A percentile compares a stretch with the other conserved stretches of the same genome.
These are phyloP conservation scores for Drosophila bocqueti DNA, from an alignment of 1,140 invertebrate species.

Conservation along the genomic window DNA sequence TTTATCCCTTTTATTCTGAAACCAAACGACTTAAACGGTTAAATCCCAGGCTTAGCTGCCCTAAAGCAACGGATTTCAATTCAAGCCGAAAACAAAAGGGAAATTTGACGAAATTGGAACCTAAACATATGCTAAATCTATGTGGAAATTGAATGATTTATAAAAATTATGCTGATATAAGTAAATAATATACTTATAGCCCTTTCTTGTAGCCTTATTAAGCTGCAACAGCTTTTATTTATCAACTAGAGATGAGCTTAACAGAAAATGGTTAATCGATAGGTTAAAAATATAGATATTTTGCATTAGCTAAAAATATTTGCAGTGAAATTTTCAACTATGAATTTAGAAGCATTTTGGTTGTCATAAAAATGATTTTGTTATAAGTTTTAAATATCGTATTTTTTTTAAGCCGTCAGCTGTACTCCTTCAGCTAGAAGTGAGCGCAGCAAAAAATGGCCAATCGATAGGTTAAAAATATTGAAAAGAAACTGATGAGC, in stretches of 20 bases:
- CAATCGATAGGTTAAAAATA: too few relatives aligned
- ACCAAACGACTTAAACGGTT: constrained; percentile 45
- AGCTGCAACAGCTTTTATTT: too few relatives aligned
- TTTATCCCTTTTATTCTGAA: constrained; percentile 38
- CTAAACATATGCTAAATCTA: neutral
- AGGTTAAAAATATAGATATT: neutral
- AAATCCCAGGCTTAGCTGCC: constrained; percentile 40
- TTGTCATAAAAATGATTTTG: too few relatives aligned
- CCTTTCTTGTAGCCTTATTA: neutral
- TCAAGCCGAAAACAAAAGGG: neutral
- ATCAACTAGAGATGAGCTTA: neutral
- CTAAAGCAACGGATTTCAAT: constrained; percentile 5
- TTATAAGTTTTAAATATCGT: too few relatives aligned
- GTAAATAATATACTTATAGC: neutral
- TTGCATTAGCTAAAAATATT: too few relatives aligned
- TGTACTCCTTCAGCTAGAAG: too few relatives aligned
- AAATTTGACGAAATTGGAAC: neutral
- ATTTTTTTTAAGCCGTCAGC: too few relatives aligned
- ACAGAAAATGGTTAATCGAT: neutral
- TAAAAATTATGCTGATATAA: neutral
- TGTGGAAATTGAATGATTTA: neutral
- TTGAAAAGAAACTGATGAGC: too few relatives aligned
- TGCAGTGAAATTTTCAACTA: neutral
- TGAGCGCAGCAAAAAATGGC: too few relatives aligned
- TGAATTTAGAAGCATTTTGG: too few relatives aligned